Percentiles rank a stretch among this genome's conserved stretches.
These are phyloP conservation scores for Avahi laniger DNA, from an alignment of 2,797 vertebrate genomes.

Conservation along the genomic window DNA sequence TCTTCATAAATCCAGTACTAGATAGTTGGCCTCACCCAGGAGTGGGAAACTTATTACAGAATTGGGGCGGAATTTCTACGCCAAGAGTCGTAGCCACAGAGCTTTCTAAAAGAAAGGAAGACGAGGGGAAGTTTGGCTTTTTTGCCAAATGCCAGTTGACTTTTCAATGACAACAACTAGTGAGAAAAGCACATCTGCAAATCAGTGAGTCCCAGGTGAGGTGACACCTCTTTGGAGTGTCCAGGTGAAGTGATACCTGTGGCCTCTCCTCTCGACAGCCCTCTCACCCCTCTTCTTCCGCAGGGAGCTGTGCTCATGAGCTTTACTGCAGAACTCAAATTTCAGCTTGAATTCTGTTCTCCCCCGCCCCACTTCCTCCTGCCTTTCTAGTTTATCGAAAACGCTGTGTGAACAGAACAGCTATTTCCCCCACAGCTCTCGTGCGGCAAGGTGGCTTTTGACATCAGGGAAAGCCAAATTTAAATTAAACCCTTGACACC, in stretches of 20 bases:
- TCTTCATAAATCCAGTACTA: background rate
- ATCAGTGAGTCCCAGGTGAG: background rate
- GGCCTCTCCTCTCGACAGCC: background rate
- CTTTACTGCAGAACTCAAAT: background rate
- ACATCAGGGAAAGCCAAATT: conserved; percentile 60
- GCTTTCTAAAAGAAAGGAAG: background rate
- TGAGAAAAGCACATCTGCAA: background rate
- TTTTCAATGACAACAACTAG: background rate
- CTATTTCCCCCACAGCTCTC: conserved; percentile 53
- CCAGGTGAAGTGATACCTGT: fast-evolving
- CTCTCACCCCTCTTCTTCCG: background rate
- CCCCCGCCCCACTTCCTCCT: background rate
- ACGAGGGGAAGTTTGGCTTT: background rate
- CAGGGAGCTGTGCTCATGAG: background rate
- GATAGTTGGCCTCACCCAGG: background rate
- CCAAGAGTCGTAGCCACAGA: background rate
- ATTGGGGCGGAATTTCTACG: background rate
- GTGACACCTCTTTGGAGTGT: background rate
- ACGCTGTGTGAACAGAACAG: conserved; percentile 21
- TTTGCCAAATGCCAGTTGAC: background rate
- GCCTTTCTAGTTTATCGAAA: background rate
- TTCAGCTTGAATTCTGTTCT: background rate
- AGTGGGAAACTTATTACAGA: background rate
- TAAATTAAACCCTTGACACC: conserved; percentile 67
- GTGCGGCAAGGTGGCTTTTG: conserved; percentile 52